Base-by-base conservation (phyloP, 37 sponge, comb jelly and placozoan species). In the Agelas oroides region DNA sequence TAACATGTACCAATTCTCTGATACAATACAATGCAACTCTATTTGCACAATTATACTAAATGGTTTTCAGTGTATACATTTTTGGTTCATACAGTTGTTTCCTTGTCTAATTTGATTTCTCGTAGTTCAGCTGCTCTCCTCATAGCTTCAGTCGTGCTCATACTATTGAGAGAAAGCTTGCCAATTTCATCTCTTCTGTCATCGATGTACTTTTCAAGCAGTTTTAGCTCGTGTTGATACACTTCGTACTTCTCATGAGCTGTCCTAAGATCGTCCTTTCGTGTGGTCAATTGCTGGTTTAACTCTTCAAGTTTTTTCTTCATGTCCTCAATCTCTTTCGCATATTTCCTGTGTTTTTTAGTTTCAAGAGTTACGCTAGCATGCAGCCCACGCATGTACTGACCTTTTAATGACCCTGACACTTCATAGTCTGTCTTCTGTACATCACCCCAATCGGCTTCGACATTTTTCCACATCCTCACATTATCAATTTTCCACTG, bases 371-470 rank as follows among this genome's bases (percentile, higher is more conserved):
- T 72, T 30, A 82, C 21, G 27, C 27, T 19, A 39, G 83, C 83
- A 57, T 58, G 59, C 18, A 82, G 63, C 37, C 83, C 83, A 59
- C 83, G 73, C 73, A 71, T 82, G 41, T 72, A 71, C 36, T 58
- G 33, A 6, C 83, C 73, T 20, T 55, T 59, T 3, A 82, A 37
- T 14, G 31, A 28, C 23, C 83, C 83, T 71, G 71, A 25, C 1
- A 72, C 61, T 1, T 32, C 58, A 82, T 72, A 34, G 0, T 62
- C 52, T n/a, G n/a, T n/a, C n/a, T n/a, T n/a, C n/a, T n/a, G n/a
- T n/a, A n/a, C n/a, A n/a, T n/a, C n/a, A n/a, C n/a, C n/a, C n/a
- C n/a, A n/a, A n/a, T n/a, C n/a, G n/a, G n/a, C n/a, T n/a, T n/a
- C n/a, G n/a, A n/a, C n/a, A n/a, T n/a, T n/a, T n/a, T n/a, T n/a